Evolutionary conservation across 1,140 invertebrate species (phyloP).

Genomic region (Scylla paramamosain): DNA sequence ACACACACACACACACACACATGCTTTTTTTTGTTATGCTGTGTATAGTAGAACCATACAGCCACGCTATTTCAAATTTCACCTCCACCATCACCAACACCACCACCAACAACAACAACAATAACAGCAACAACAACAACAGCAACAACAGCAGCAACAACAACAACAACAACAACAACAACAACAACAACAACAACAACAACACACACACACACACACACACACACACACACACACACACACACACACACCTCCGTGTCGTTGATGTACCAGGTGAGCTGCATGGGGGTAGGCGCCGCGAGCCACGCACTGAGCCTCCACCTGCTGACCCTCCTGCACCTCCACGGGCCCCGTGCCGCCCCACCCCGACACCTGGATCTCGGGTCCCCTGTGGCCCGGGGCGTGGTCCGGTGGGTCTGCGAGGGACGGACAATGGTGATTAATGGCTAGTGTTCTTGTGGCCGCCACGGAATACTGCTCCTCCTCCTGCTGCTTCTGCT

Average conservation of each 20-base stretch:
- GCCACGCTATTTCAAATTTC: too few species aligned
- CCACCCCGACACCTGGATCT: constrained; percentile 70
- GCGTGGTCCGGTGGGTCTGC: constrained; percentile 72
- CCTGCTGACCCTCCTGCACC: constrained; percentile 56
- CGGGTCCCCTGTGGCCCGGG: constrained; percentile 57
- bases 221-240: neutral
- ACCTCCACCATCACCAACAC: neutral
- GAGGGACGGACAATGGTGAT: neutral
- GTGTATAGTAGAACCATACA: too few species aligned
- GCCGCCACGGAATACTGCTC: neutral
- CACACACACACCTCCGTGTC: constrained; percentile 53
- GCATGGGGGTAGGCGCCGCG: constrained; percentile 59
- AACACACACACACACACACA: neutral
- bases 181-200: too few species aligned
- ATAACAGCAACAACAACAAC: neutral
- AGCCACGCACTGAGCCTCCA: constrained; percentile 70
- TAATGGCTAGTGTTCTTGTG: neutral
- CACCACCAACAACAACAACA: neutral
- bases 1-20: neutral
- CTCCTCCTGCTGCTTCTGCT: neutral
- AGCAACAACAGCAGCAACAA: neutral
- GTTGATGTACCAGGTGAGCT: constrained; percentile 69
- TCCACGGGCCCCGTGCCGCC: constrained; percentile 64
- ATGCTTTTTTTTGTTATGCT: too few species aligned
- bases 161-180: neutral